phyloP scores from a whole-genome alignment of 1,140 invertebrate species.

The Saccostrea glomerata region DNA sequence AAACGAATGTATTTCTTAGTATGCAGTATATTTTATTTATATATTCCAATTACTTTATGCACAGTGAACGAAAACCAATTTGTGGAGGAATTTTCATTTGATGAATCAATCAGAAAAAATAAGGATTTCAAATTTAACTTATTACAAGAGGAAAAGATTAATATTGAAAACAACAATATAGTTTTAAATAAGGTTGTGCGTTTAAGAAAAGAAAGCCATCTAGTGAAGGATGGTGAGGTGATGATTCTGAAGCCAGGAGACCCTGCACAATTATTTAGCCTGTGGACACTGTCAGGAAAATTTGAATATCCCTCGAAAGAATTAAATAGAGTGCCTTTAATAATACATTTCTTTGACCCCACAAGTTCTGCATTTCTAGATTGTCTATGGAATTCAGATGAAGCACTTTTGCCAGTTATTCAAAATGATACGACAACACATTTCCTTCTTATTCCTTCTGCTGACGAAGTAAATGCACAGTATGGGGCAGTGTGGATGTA shows the following conservation, averaged over 20 bases:
- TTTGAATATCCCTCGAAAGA: constrained; percentile 54
- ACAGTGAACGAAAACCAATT: not conserved
- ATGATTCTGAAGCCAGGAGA: constrained; percentile 54
- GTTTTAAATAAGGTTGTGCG: not conserved
- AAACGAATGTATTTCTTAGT: not conserved
- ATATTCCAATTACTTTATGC: not conserved
- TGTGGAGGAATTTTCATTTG: not conserved
- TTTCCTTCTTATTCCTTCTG: constrained; percentile 62
- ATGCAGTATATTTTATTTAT: not conserved
- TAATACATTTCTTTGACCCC: constrained; percentile 63
- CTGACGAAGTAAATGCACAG: constrained; percentile 45
- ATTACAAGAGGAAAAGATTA: not conserved
- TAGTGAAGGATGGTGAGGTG: constrained; percentile 56
- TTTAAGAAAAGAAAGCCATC: not conserved
- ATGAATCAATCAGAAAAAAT: not conserved
- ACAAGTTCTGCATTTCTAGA: constrained; percentile 62
- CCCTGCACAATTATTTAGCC: constrained; percentile 52
- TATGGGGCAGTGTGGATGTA: constrained; percentile 62
- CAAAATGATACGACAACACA: constrained; percentile 37
- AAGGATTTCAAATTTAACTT: not conserved
- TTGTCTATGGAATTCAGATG: constrained; percentile 63
- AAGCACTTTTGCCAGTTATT: constrained; percentile 54
- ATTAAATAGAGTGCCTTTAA: constrained; percentile 50
- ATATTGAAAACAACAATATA: not conserved
- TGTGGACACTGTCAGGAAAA: constrained; percentile 57